Percentiles rank a stretch among this genome's conserved stretches.
Conservation (phyloP, 2,888 invertebrate genomes). For the Portevinia maculata region DNA sequence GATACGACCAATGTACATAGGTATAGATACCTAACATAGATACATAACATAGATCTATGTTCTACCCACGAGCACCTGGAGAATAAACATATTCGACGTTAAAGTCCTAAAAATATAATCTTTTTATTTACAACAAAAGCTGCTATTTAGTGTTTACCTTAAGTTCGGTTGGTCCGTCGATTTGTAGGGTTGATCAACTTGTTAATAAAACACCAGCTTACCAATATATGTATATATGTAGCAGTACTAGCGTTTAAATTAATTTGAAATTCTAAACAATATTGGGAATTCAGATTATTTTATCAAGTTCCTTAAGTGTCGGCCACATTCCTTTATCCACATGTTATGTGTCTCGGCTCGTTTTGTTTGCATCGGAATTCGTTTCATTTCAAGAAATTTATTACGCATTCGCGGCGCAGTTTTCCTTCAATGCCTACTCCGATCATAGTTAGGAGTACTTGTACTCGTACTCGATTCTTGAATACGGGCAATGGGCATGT, state of each 20-base stretch:
- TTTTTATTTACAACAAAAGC: slow-evolving; percentile 29
- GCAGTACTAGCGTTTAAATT: background rate
- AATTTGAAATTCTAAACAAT: slow-evolving; percentile 49
- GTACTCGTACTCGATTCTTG: background rate
- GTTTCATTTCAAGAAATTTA: slow-evolving; percentile 13
- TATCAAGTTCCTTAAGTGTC: slow-evolving; percentile 7
- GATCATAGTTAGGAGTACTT: background rate
- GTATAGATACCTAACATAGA: no score
- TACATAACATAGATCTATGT: slow-evolving; percentile 33
- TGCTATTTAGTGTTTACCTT: slow-evolving; percentile 27
- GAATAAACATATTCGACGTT: background rate
- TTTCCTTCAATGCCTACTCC: background rate
- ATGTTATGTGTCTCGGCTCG: background rate
- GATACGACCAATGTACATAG: no score
- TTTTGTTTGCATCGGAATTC: slow-evolving; percentile 31
- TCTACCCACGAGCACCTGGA: background rate
- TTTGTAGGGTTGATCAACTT: slow-evolving; percentile 49
- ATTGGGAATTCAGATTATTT: slow-evolving; percentile 57
- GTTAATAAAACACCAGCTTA: slow-evolving; percentile 25
- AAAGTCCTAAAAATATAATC: slow-evolving; percentile 23
- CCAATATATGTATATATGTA: background rate
- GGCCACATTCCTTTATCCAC: slow-evolving; percentile 14
- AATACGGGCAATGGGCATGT: slow-evolving; percentile 43
- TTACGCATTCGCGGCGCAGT: slow-evolving; percentile 47
- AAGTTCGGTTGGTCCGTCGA: slow-evolving; percentile 6